These are phyloP conservation scores for Gopherus flavomarginatus DNA, from an alignment of 2,113 vertebrate species.

Conservation along the genomic window DNA sequence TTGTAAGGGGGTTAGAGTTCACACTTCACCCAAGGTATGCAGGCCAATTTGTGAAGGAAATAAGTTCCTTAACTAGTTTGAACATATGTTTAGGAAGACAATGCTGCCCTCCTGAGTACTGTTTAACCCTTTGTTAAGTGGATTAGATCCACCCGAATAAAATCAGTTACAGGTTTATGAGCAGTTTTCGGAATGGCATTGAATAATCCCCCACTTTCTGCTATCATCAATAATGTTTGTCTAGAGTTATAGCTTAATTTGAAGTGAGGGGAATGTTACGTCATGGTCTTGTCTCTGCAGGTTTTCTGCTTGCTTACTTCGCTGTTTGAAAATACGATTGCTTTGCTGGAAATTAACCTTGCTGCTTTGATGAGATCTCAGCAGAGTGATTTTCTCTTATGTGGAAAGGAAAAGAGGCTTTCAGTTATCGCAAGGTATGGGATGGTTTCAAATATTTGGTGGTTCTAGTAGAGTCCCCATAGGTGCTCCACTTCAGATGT, in stretches of 20 bases:
- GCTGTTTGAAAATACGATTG: conserved; percentile 80
- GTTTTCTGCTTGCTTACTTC: conserved; percentile 83
- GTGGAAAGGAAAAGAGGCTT: conserved; percentile 40
- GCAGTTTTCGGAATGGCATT: not conserved
- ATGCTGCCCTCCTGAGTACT: not conserved
- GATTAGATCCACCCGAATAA: not conserved
- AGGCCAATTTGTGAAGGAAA: not conserved
- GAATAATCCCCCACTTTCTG: not conserved
- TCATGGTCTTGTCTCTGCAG: conserved; percentile 62
- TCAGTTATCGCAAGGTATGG: conserved; percentile 86
- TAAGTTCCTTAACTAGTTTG: not conserved
- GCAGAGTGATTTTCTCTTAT: not conserved
- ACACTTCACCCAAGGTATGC: not conserved
- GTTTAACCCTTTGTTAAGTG: not conserved
- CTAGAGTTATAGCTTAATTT: not conserved
- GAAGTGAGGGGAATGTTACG: not conserved
- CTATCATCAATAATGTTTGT: not conserved
- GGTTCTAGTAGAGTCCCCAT: not conserved
- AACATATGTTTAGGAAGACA: not conserved
- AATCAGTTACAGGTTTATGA: not conserved
- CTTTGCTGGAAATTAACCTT: conserved; percentile 78
- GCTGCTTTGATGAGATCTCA: conserved; percentile 35
- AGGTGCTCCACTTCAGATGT: not conserved
- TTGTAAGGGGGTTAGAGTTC: not conserved
- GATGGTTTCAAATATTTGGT: not conserved